phyloP scores from a whole-genome alignment of 2,888 invertebrate genomes.

The Drosophila recens region DNA sequence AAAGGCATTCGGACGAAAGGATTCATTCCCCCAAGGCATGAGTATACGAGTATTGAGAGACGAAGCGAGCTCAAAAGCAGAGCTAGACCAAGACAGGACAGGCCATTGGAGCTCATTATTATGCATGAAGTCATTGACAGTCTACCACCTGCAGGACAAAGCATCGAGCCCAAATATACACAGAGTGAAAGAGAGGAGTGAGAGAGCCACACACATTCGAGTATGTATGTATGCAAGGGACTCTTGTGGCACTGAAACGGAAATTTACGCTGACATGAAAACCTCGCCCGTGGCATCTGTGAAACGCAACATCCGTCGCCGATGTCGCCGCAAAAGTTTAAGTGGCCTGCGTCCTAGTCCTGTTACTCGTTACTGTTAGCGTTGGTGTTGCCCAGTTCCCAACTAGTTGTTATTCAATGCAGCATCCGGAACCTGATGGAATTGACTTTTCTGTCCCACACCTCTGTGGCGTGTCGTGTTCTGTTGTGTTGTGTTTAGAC shows the following conservation, averaged over 20 bases:
- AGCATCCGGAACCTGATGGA: conserved; percentile 78
- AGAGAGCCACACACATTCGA: conserved; percentile 11
- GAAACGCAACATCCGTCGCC: conserved; percentile 70
- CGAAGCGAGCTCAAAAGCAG: conserved; percentile 1
- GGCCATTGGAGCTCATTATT: conserved; percentile 67
- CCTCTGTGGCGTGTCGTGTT: conserved; percentile 38
- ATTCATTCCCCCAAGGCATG: conserved; percentile 45
- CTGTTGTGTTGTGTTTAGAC: conserved; percentile 43
- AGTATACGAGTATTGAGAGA: background rate
- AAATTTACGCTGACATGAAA: conserved; percentile 80
- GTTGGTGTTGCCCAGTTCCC: conserved; percentile 24
- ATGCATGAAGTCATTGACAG: conserved; percentile 77
- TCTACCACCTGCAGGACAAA: conserved; percentile 79
- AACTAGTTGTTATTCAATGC: conserved; percentile 79
- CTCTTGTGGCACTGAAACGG: conserved; percentile 69
- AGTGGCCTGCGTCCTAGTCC: conserved; percentile 53
- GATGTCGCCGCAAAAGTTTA: conserved; percentile 63
- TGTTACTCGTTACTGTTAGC: conserved; percentile 10
- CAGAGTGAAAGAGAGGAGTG: background rate
- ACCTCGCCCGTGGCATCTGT: conserved; percentile 72
- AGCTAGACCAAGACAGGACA: conserved; percentile 28
- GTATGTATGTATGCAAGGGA: conserved; percentile 25
- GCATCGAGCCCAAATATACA: conserved; percentile 38
- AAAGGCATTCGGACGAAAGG: conserved; percentile 55
- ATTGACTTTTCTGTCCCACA: conserved; percentile 71